Evolutionary conservation across 2,888 invertebrate genomes (phyloP), one percentile per base, ranked within the genome.

Genomic region (Drosophila sordidula): DNA sequence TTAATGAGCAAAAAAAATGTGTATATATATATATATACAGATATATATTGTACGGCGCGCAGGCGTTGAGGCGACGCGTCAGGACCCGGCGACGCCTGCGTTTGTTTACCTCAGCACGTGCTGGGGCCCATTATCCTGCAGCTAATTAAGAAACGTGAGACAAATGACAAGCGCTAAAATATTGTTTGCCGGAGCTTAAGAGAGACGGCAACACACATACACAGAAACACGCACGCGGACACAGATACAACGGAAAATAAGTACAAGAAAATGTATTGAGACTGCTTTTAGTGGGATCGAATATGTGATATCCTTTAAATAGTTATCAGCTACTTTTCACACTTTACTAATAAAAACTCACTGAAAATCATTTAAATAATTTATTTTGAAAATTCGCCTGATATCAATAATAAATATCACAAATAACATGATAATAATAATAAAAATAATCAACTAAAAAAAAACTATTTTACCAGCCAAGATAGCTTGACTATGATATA

Each of bases 61-160:
- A 70, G 56, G 59, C 64, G 44, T 70, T 70, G 62, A 55, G 65
- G 47, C 61, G 34, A 44, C 61, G 41, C 51, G 44, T 58, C 54
- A 52, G 56, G 29, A 29, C 29, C 3, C 41, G 32, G 29, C 22
- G 32, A 56, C 36, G 45, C 44, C 44, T 22, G 51, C 59, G 63
- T 66, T 71, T 81, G 69, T 75, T 82, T 67, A 70, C 80, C 68
- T 62, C 54, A 69, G 65, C 82, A 89, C 81, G 85, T 81, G 70
- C 88, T 63, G 55, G 54, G 61, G 61, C 65, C 81, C 79, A 84
- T 81, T 81, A 77, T 75, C 70, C 77, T 70, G 73, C 65, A 74
- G 88, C 90, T 87, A 87, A 90, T 87, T 87, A 87, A 80, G 87
- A 90, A 87, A 90, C 89, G 87, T 89, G 90, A 87, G 75, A 84